Conservation (phyloP, 2,113 vertebrate species). For the Podocnemis expansa region DNA sequence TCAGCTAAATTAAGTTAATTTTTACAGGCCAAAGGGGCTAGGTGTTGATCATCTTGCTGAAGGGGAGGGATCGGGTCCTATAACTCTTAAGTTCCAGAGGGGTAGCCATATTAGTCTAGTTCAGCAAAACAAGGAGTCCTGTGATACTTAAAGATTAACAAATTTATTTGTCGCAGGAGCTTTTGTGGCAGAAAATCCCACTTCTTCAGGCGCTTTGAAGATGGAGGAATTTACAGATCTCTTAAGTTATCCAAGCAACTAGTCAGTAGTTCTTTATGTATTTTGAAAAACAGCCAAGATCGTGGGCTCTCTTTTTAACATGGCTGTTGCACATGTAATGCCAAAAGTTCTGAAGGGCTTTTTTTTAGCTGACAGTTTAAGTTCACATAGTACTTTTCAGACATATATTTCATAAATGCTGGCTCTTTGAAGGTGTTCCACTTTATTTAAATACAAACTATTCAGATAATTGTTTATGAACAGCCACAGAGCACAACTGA, state of each 20-base stretch:
- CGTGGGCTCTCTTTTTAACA: not conserved
- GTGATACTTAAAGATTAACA: no score
- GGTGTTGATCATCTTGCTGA: not conserved
- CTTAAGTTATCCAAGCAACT: not conserved
- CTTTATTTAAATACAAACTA: not conserved
- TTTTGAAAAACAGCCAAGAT: not conserved
- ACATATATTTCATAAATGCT: not conserved
- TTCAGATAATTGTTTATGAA: not conserved
- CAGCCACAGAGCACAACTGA: not conserved
- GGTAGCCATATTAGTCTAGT: no score
- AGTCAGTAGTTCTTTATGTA: not conserved
- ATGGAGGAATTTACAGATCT: no score
- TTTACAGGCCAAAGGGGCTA: not conserved
- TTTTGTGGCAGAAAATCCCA: no score
- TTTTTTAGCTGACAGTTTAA: not conserved
- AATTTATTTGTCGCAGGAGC: no score
- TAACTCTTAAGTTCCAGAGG: not conserved
- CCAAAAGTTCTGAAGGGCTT: not conserved
- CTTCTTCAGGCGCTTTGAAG: no score
- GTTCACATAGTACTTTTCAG: not conserved
- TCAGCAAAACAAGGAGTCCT: no score
- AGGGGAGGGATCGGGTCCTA: not conserved
- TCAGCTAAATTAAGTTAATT: not conserved
- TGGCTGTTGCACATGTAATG: not conserved
- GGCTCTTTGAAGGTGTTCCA: not conserved